Evolutionary conservation across 1,140 invertebrate genomes (phyloP), one percentile per base, ranked within the genome.

Genomic region (Euglossa dilemma): DNA sequence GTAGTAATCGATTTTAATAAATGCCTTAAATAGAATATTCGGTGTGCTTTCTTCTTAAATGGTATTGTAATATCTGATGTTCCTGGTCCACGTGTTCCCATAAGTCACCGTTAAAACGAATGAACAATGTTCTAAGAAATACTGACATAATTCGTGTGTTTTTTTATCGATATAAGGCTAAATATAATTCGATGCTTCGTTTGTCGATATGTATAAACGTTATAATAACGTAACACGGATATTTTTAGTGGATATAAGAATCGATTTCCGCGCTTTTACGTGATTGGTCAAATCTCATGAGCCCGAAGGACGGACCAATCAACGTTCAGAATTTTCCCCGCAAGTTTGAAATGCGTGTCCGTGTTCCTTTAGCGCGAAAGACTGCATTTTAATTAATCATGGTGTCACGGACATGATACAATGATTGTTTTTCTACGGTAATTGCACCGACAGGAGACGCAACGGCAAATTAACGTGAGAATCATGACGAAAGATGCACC

Each of bases 301-400:
- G 18, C 25, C 25, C 4, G 16, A 2, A 1, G 70, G 18, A 50
- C 11, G 43, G 36, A 23, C 63, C 52, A 73, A 80, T 64, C 57
- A 1, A 7, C 2, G 6, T 5, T 9, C 63, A 2, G 6, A 7
- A 59, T 50, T 59, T 76, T 28, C 63, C 52, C 54, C 61, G 73
- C 36, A 16, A 82, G 2, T 82, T 82, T 76, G 52, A 82, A 82
- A 67, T 43, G 36, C 18, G 25, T 20, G 47, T 75, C 59, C 52
- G 69, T 76, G 61, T 66, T 64, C 18, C n/a, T 50, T 25, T 16
- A 64, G 12, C 25, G 52, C 28, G 43, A 16, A 66, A 54, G 25
- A 57, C 67, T 50, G 63, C 12, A 18, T 67, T 82, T 76, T 43
- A 76, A 82, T 82, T 82, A 76, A 67, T 50, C 50, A 45, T 6